Evolutionary conservation across 2,888 invertebrate species (phyloP), one percentile per base, ranked within the genome.

Genomic region (Cataglyphis livida): DNA sequence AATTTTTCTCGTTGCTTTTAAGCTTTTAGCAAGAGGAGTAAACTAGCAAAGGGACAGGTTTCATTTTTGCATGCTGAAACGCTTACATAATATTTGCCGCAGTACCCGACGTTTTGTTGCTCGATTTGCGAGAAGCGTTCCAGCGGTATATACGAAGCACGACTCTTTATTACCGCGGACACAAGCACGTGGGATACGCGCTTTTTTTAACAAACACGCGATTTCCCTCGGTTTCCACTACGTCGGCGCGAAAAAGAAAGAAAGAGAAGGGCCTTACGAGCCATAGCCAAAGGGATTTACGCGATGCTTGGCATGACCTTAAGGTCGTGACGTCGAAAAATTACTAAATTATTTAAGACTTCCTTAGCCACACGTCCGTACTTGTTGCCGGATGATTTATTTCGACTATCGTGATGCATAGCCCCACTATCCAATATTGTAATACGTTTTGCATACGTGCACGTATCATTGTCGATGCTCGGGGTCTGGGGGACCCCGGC

Each of bases 351-450:
- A 90, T 90, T 90, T 89, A 89, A 89, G 90, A 87, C 89, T 88
- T 83, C 82, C 84, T 64, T 81, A 75, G 89, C 89, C 87, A 87
- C 88, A 90, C 76, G 38, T 65, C 88, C 91, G 91, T 91, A 93
- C 93, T 93, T 94, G 93, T 93, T 93, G 92, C 90, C 88, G 84
- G 82, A 89, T 93, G 93, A 94, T 94, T 93, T 93, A 94, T 94
- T 94, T 93, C 91, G 93, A 94, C 93, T 93, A 93, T 93, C 92
- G 92, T 93, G 93, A 94, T 93, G 89, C 92, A 94, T 93, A 91
- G 92, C 87, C 91, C 92, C 90, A 91, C 90, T 92, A 93, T 93
- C 93, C 92, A 93, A 94, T 94, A 93, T 93, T 93, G 93, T 93
- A 94, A 94, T 94, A 93, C 92, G 92, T 91, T 92, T 92, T 91